Percentiles rank a stretch among this genome's conserved stretches.
These are phyloP conservation scores for Thelaira solivaga DNA, from an alignment of 2,888 invertebrate species.

Conservation along the genomic window DNA sequence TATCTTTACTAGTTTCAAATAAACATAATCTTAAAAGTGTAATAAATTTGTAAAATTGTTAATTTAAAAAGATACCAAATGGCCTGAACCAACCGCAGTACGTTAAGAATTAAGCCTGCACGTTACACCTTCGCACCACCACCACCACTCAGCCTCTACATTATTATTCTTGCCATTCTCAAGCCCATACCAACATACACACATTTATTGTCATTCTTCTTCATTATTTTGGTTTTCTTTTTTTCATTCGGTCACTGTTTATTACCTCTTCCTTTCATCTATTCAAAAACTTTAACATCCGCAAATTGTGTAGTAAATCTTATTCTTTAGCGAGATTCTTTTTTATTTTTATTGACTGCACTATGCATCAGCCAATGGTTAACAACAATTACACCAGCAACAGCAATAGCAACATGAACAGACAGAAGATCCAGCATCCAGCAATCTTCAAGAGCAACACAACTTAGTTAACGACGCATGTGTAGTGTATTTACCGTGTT, in stretches of 20 bases:
- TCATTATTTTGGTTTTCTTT: constrained; percentile 33
- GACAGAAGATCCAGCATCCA: constrained; percentile 6
- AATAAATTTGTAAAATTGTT: constrained; percentile 65
- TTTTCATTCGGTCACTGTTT: constrained; percentile 33
- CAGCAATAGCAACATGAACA: constrained; percentile 6
- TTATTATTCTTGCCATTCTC: neutral
- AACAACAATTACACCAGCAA: constrained; percentile 6
- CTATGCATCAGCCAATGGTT: constrained; percentile 33
- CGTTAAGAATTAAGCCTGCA: constrained; percentile 28
- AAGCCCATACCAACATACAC: constrained; percentile 1
- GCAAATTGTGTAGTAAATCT: constrained; percentile 62
- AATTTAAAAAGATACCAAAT: constrained; percentile 64
- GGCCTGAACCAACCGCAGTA: constrained; percentile 39
- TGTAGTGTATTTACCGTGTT: constrained; percentile 2
- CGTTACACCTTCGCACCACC: constrained; percentile 56
- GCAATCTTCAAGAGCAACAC: neutral
- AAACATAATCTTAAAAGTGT: constrained; percentile 53
- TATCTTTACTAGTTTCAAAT: neutral
- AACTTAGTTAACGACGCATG: constrained; percentile 8
- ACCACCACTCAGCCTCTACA: neutral
- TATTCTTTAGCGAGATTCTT: constrained; percentile 42
- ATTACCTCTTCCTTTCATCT: constrained; percentile 56
- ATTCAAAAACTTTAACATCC: constrained; percentile 58
- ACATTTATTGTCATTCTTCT: constrained; percentile 58
- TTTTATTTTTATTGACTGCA: constrained; percentile 53